phyloP scores from a whole-genome alignment of 2,113 vertebrate genomes.

The Columba janthina region DNA sequence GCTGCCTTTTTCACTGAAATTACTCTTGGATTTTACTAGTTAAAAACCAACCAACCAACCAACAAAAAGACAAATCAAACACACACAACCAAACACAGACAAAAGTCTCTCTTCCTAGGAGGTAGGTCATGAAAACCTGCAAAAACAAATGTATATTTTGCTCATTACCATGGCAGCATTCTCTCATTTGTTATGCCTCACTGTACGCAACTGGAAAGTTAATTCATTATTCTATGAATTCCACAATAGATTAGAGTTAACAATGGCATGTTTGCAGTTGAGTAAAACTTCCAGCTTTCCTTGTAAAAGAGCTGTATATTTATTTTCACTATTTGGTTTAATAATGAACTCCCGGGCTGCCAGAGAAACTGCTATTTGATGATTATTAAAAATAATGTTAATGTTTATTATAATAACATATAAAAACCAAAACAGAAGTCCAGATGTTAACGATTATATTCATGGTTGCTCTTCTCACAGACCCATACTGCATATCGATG shows the following conservation, averaged over 20 bases:
- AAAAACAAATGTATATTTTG: slow-evolving; percentile 6
- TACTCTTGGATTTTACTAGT: neutral
- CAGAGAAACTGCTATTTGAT: slow-evolving; percentile 24
- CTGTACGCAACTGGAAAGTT: neutral
- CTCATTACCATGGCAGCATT: slow-evolving; percentile 11
- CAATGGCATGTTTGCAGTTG: slow-evolving; percentile 31
- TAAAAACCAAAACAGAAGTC: slow-evolving; percentile 13
- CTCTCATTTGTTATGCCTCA: slow-evolving; percentile 3
- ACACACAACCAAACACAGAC: neutral
- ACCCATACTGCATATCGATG: neutral
- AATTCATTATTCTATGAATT: slow-evolving; percentile 30
- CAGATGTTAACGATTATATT: slow-evolving; percentile 55
- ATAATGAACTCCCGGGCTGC: slow-evolving; percentile 13
- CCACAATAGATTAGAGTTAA: neutral
- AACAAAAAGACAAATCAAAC: too few relatives aligned
- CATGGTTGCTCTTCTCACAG: slow-evolving; percentile 2
- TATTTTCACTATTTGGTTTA: slow-evolving; percentile 25
- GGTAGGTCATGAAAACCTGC: neutral
- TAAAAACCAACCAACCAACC: neutral
- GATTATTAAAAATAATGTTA: slow-evolving; percentile 40
- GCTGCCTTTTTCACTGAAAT: neutral
- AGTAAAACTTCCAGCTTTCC: slow-evolving; percentile 25
- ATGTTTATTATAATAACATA: slow-evolving; percentile 42
- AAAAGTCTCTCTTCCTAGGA: neutral
- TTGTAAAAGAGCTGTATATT: neutral